phyloP scores from a whole-genome alignment of 2,797 vertebrate species.

The Phataginus tetradactyla region DNA sequence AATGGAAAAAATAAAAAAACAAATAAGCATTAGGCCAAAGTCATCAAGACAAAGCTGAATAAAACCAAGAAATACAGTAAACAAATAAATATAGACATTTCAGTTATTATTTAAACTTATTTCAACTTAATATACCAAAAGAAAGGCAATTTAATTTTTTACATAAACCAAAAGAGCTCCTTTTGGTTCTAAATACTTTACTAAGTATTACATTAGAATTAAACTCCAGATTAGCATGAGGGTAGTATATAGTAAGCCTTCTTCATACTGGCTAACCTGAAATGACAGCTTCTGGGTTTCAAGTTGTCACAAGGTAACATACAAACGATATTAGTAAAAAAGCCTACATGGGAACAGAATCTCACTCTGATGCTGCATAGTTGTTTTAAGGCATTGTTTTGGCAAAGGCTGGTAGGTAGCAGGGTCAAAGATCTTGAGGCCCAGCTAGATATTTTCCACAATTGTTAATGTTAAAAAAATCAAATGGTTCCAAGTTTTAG shows the following conservation, averaged over 20 bases:
- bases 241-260: not conserved
- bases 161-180: not conserved
- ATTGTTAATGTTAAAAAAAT: not conserved
- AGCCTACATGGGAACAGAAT: not conserved
- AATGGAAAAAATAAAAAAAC: constrained; percentile 33
- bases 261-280: not conserved
- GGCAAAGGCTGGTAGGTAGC: not conserved
- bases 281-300: not conserved
- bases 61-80: not conserved
- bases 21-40: not conserved
- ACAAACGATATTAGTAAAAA: not conserved
- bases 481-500: not conserved
- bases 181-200: not conserved
- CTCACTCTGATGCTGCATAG: too few relatives aligned
- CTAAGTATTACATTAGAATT: not conserved
- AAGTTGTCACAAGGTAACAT: not conserved
- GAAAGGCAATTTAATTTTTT: not conserved
- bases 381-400: not conserved
- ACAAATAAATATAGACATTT: not conserved
- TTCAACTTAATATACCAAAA: constrained; percentile 1
- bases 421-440: not conserved
- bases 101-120: not conserved
- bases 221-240: not conserved
- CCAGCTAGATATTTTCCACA: not conserved
- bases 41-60: constrained; percentile 9